These are phyloP conservation scores for Leptopilina myrica DNA, from an alignment of 2,888 invertebrate species.

Conservation along the genomic window DNA sequence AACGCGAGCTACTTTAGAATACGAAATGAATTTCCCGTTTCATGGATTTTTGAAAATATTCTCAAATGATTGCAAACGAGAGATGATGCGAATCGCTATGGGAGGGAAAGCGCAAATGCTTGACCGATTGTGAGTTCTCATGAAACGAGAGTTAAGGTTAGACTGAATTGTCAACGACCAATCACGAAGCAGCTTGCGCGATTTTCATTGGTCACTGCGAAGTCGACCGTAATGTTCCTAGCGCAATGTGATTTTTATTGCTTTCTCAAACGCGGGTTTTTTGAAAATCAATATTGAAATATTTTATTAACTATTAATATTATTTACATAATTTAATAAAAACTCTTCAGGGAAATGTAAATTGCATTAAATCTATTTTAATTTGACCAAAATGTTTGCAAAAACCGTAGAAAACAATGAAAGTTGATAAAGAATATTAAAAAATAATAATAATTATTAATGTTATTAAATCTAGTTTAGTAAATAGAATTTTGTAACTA, in stretches of 20 bases:
- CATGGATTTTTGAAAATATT: background rate
- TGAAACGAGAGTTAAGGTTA: slow-evolving; percentile 7
- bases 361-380: too few species aligned
- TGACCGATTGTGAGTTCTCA: background rate
- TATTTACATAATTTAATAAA: too few species aligned
- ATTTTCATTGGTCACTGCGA: background rate
- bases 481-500: too few species aligned
- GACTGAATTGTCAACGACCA: background rate
- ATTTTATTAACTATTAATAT: too few species aligned
- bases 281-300: background rate
- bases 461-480: too few species aligned
- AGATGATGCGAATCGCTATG: background rate
- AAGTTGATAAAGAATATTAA: too few species aligned
- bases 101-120: slow-evolving; percentile 8
- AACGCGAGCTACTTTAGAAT: background rate
- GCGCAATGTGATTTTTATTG: background rate
- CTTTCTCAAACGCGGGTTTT: background rate
- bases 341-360: too few species aligned
- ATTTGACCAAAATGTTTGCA: too few species aligned
- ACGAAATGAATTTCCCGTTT: background rate
- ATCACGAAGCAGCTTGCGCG: background rate
- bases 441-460: too few species aligned
- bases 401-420: too few species aligned
- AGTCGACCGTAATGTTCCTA: background rate
- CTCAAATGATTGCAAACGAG: background rate